phyloP scores from a whole-genome alignment of 2,888 invertebrate species.

The Pinctada fucata region DNA sequence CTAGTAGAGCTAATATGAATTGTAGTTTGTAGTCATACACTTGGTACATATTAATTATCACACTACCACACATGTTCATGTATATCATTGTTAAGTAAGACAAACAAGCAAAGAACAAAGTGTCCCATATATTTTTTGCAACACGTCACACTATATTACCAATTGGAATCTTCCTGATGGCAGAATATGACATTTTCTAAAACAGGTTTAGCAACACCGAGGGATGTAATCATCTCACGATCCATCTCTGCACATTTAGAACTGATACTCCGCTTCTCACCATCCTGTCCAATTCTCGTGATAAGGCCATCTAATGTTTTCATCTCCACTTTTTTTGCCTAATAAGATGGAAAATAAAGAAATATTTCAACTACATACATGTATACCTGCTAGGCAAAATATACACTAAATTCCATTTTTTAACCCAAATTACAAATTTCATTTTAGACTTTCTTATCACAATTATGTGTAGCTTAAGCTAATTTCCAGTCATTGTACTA shows the following conservation, averaged over 20 bases:
- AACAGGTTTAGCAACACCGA: constrained; percentile 95
- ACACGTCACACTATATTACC: constrained; percentile 77
- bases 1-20: too few relatives aligned
- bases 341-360: constrained; percentile 9
- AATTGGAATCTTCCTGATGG: constrained; percentile 98
- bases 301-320: constrained; percentile 75
- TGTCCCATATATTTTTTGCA: too few relatives aligned
- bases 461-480: too few relatives aligned
- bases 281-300: constrained; percentile 62
- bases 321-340: constrained; percentile 71
- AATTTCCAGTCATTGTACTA: too few relatives aligned
- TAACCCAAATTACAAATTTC: too few relatives aligned
- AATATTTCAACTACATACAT: background rate
- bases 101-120: too few relatives aligned
- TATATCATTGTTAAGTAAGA: too few relatives aligned
- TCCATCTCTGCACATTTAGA: constrained; percentile 75
- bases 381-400: background rate
- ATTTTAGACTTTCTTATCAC: too few relatives aligned
- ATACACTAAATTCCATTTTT: too few relatives aligned
- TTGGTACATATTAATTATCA: too few relatives aligned
- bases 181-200: constrained; percentile 98
- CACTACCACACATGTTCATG: too few relatives aligned
- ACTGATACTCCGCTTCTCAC: constrained; percentile 67
- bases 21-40: too few relatives aligned
- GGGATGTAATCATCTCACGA: constrained; percentile 81